phyloP scores from a whole-genome alignment of 2,797 vertebrate species.

The Malurus leucopterus region DNA sequence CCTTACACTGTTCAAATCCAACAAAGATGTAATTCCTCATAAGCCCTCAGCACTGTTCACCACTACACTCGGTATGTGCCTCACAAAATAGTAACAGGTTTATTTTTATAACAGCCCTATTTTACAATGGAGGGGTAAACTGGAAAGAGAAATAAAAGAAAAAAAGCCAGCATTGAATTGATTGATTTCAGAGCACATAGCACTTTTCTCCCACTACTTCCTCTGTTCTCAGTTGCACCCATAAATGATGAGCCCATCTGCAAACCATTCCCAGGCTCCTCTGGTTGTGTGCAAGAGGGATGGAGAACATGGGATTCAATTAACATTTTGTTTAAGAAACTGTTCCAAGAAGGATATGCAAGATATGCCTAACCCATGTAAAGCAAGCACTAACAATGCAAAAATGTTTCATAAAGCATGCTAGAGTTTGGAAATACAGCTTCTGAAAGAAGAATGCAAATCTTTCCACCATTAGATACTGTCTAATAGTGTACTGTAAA shows the following conservation, averaged over 20 bases:
- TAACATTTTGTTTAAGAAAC: background rate
- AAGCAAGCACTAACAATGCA: background rate
- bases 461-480: background rate
- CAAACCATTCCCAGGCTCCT: background rate
- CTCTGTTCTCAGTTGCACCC: background rate
- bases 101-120: background rate
- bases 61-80: accelerated
- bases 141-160: background rate
- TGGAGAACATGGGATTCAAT: background rate
- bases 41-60: background rate
- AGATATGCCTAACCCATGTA: background rate
- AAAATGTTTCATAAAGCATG: background rate
- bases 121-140: background rate
- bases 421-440: background rate
- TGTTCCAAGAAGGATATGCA: background rate
- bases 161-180: background rate
- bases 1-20: background rate
- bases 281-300: background rate
- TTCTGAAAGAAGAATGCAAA: background rate
- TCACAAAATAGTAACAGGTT: background rate
- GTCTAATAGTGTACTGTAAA: background rate
- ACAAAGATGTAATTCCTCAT: background rate
- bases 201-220: background rate
- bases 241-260: background rate
- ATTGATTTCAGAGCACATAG: background rate